Conservation (phyloP, 1,140 invertebrate genomes). For the Araneus ventricosus region DNA sequence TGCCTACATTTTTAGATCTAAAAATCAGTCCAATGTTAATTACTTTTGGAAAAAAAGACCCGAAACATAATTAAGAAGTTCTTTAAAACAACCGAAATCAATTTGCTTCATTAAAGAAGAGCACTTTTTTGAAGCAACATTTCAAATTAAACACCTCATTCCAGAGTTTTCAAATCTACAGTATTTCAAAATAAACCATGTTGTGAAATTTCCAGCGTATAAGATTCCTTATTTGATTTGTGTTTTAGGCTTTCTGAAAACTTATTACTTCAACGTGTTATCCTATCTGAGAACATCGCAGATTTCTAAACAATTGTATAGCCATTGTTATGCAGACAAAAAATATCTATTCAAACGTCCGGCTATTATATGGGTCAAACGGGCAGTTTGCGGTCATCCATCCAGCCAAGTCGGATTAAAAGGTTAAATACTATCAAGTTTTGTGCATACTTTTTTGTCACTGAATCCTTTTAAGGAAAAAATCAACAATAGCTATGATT, state of each 20-base stretch:
- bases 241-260: neutral
- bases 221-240: neutral
- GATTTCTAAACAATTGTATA: constrained; percentile 3
- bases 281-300: neutral
- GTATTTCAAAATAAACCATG: too few relatives aligned
- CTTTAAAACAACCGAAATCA: too few relatives aligned
- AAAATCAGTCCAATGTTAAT: too few relatives aligned
- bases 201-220: neutral
- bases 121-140: too few relatives aligned
- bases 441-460: constrained; percentile 12
- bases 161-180: too few relatives aligned
- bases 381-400: constrained; percentile 36
- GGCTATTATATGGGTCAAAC: constrained; percentile 72
- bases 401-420: neutral
- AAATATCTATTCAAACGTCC: neutral
- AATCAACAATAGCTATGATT: neutral
- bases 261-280: neutral
- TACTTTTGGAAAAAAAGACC: too few relatives aligned
- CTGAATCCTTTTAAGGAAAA: neutral
- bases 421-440: constrained; percentile 25
- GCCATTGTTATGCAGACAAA: neutral
- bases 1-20: too few relatives aligned
- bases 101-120: too few relatives aligned
- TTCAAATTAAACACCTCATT: too few relatives aligned
- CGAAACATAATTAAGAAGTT: too few relatives aligned